These are phyloP conservation scores for Lasioglossum villosulum DNA, from an alignment of 2,888 invertebrate species.

Conservation along the genomic window DNA sequence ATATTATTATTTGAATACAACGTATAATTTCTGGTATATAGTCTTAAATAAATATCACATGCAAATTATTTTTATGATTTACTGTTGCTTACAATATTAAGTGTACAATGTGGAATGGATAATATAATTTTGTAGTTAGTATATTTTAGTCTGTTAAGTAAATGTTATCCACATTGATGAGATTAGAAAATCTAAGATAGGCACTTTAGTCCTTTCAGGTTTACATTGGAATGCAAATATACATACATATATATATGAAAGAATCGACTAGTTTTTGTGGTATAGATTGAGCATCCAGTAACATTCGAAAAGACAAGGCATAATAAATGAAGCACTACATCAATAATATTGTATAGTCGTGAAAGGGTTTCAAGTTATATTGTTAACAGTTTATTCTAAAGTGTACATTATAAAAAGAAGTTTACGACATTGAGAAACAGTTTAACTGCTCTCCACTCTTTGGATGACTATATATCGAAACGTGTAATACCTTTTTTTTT, in stretches of 20 bases:
- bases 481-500: slow-evolving; percentile 4
- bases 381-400: slow-evolving; percentile 30
- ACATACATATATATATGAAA: slow-evolving; percentile 21
- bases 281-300: slow-evolving; percentile 47
- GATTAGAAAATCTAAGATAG: slow-evolving; percentile 64
- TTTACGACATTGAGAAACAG: slow-evolving; percentile 18
- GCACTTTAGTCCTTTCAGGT: slow-evolving; percentile 66
- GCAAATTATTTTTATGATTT: slow-evolving; percentile 44
- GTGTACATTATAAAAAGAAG: slow-evolving; percentile 24
- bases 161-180: slow-evolving; percentile 32
- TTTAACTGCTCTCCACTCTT: slow-evolving; percentile 37
- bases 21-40: slow-evolving; percentile 27
- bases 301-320: slow-evolving; percentile 38
- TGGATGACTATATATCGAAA: background rate
- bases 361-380: slow-evolving; percentile 29
- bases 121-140: slow-evolving; percentile 37
- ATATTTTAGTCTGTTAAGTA: slow-evolving; percentile 41
- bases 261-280: slow-evolving; percentile 35
- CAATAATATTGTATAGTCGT: slow-evolving; percentile 13
- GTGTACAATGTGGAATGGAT: slow-evolving; percentile 39
- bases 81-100: slow-evolving; percentile 32
- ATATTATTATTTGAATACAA: slow-evolving; percentile 38
- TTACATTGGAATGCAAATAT: slow-evolving; percentile 56
- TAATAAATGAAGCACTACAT: slow-evolving; percentile 40
- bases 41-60: slow-evolving; percentile 50